Evolutionary conservation across 2,888 invertebrate genomes (phyloP).

Genomic region (Clusia tigrina): DNA sequence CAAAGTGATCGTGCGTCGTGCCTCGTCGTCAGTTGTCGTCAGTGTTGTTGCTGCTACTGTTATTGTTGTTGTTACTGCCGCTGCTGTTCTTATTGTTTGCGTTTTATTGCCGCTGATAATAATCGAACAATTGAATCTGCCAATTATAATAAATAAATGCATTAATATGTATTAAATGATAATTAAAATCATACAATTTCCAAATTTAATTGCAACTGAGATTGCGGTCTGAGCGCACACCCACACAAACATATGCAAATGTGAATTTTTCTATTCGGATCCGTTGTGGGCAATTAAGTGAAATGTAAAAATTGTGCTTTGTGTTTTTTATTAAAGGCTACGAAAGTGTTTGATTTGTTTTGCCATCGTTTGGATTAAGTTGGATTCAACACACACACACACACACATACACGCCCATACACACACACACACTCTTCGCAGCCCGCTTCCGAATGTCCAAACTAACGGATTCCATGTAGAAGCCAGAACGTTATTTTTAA

Average conservation of each 20-base stretch:
- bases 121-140: not conserved
- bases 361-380: not conserved
- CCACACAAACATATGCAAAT: too few relatives aligned
- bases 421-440: not conserved
- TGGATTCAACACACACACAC: not conserved
- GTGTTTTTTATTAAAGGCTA: not conserved
- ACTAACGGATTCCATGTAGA: constrained; percentile 39
- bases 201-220: too few relatives aligned
- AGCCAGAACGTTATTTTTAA: constrained; percentile 26
- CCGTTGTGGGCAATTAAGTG: too few relatives aligned
- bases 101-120: constrained; percentile 7
- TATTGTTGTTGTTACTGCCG: constrained; percentile 11
- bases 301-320: not conserved
- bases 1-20: not conserved
- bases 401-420: not conserved
- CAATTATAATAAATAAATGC: not conserved
- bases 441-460: constrained; percentile 9
- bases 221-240: too few relatives aligned
- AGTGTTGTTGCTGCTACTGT: constrained; percentile 16
- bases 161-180: too few relatives aligned
- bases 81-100: constrained; percentile 11
- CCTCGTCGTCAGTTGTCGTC: not conserved
- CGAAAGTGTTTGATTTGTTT: not conserved
- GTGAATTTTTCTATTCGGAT: too few relatives aligned
- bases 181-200: too few relatives aligned